Percentiles rank a stretch among this genome's conserved stretches.
phyloP scores from a whole-genome alignment of 1,140 invertebrate genomes.

The Spodoptera litura region DNA sequence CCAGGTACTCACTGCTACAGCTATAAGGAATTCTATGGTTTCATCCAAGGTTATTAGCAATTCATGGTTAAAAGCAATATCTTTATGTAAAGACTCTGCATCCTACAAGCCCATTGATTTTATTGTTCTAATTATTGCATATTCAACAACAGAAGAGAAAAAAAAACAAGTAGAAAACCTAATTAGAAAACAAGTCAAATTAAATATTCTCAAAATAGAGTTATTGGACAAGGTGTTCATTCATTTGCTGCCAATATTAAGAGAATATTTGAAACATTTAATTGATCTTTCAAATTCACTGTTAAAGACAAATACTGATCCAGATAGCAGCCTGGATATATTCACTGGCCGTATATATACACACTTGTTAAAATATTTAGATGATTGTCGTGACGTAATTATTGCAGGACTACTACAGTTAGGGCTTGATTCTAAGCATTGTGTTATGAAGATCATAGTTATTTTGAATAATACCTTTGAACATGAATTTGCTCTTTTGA shows the following conservation, averaged over 20 bases:
- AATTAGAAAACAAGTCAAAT: constrained; percentile 79
- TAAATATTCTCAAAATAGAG: constrained; percentile 71
- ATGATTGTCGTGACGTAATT: constrained; percentile 72
- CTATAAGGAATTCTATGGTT: constrained; percentile 78
- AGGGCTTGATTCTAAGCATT: constrained; percentile 73
- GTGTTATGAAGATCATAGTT: constrained; percentile 71
- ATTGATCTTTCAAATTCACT: constrained; percentile 74
- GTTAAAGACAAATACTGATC: constrained; percentile 72
- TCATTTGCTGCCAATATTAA: constrained; percentile 78
- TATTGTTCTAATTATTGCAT: constrained; percentile 77
- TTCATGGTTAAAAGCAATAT: constrained; percentile 79
- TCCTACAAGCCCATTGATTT: constrained; percentile 83
- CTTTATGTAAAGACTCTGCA: constrained; percentile 66
- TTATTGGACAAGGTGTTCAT: constrained; percentile 76
- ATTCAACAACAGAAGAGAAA: constrained; percentile 75
- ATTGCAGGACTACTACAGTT: constrained; percentile 75
- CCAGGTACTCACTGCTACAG: constrained; percentile 78
- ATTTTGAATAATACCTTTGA: constrained; percentile 78
- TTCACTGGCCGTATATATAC: constrained; percentile 78
- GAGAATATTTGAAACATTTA: constrained; percentile 74
- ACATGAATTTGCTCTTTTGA: constrained; percentile 68
- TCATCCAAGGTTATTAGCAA: constrained; percentile 77
- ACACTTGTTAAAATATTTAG: constrained; percentile 75
- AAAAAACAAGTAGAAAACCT: constrained; percentile 77
- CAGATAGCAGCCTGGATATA: constrained; percentile 59